Evolutionary conservation across 2,888 invertebrate species (phyloP).

Genomic region (Agapetus fuscipes): DNA sequence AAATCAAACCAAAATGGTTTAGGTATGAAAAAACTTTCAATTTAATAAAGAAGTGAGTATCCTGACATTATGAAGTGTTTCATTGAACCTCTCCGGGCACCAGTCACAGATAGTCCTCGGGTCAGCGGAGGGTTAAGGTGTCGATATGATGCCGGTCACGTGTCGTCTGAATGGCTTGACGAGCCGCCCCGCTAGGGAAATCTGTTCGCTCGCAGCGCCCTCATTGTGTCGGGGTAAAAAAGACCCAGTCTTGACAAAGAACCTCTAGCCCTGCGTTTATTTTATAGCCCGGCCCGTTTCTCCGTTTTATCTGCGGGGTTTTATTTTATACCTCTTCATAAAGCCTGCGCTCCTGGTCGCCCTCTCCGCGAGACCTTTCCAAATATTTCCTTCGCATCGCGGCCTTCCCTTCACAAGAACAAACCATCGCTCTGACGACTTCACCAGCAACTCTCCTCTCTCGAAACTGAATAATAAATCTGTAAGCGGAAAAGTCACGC

Average conservation of each 20-base stretch:
- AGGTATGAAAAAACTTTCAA: no score
- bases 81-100: no score
- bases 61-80: no score
- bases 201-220: constrained; percentile 13
- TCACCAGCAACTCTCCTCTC: not conserved
- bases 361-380: not conserved
- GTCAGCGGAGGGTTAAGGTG: constrained; percentile 11
- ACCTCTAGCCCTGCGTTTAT: constrained; percentile 7
- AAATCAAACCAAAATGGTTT: no score
- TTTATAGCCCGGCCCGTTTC: constrained; percentile 9
- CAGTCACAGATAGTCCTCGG: not conserved
- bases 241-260: constrained; percentile 3
- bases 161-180: constrained; percentile 19
- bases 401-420: constrained; percentile 10
- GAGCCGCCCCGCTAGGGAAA: constrained; percentile 21
- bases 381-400: constrained; percentile 1
- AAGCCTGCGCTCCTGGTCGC: constrained; percentile 14
- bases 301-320: constrained; percentile 7
- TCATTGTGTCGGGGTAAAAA: constrained; percentile 17
- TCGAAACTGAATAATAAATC: constrained; percentile 3
- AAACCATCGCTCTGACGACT: constrained; percentile 3
- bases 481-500: constrained; percentile 5
- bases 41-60: no score
- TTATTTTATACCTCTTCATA: constrained; percentile 21
- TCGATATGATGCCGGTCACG: constrained; percentile 18